Base-by-base conservation (phyloP, 2,888 invertebrate genomes). In the Chromoteleia sp. region DNA sequence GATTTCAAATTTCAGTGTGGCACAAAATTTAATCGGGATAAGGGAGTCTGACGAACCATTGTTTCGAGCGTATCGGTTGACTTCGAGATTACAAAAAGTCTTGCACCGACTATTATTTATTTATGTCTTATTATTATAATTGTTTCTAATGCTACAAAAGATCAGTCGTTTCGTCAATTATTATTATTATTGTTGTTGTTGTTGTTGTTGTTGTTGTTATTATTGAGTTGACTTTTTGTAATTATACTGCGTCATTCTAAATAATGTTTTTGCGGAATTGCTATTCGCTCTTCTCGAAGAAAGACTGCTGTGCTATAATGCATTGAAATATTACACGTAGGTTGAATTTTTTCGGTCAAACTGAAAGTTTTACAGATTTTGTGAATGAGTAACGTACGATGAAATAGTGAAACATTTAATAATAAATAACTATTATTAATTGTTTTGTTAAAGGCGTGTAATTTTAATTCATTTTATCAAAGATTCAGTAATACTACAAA, bases 41-140 rank as follows among this genome's bases (percentile, higher is more conserved):
- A 19, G 36, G 6, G 7, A 71, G 39, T 36, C 48, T 8, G 14
- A 7, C 14, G 25, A 41, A 52, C 54, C 33, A 52, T 77, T 70
- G 63, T 76, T 52, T 29, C 30, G 1, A 19, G 41, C 30, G 19
- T 52, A 52, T 76, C 56, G 74, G 63, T 74, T 74, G 19, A 63
- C 54, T 45, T 52, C 43, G 12, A 10, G 1, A 36, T 58, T 19
- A 21, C 52, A 52, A 61, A 63, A 43, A 61, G 39, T 41, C 19
- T 50, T 36, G 29, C 17, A 3, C 4, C 30, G 15, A 12, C 29
- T 50, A 50, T 25, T 52, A 8, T 33, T 12, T 54, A 33, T 33
- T 39, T 52, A 6, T 39, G 25, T 10, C n/a, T n/a, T n/a, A n/a
- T n/a, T n/a, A n/a, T n/a, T n/a, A n/a, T n/a, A n/a, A n/a, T n/a